A percentile compares a stretch with the other conserved stretches of the same genome.
Evolutionary conservation across 2,888 invertebrate genomes (phyloP).

Genomic region (Globia sparganii): DNA sequence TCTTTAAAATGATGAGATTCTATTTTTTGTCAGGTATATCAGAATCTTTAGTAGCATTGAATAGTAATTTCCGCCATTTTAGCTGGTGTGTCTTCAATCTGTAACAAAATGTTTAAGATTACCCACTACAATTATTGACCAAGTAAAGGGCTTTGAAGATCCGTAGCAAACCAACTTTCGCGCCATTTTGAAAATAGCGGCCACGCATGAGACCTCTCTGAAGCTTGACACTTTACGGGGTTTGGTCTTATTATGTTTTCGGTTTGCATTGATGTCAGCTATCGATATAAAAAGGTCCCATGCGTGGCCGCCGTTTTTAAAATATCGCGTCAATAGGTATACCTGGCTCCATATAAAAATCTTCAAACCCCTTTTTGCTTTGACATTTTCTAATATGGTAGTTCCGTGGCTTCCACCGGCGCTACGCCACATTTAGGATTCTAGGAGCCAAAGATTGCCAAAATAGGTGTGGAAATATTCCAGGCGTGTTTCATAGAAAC

Average conservation of each 20-base stretch:
- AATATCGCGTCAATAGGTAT: neutral
- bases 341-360: too few relatives aligned
- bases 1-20: constrained; percentile 47
- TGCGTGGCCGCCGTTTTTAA: neutral
- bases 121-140: neutral
- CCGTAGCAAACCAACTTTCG: neutral
- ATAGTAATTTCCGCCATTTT: constrained; percentile 15
- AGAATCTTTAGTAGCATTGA: constrained; percentile 16
- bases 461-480: neutral
- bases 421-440: neutral
- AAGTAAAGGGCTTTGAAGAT: neutral
- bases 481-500: neutral
- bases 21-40: constrained; percentile 6
- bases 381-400: neutral
- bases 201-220: neutral
- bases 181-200: neutral
- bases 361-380: neutral
- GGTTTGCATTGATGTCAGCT: neutral
- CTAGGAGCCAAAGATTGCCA: neutral
- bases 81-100: constrained; percentile 48
- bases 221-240: neutral
- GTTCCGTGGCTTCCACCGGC: neutral
- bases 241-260: neutral
- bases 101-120: constrained; percentile 29
- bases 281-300: neutral